phyloP scores from a whole-genome alignment of 2,888 invertebrate species.

The Oligia fasciuncula region DNA sequence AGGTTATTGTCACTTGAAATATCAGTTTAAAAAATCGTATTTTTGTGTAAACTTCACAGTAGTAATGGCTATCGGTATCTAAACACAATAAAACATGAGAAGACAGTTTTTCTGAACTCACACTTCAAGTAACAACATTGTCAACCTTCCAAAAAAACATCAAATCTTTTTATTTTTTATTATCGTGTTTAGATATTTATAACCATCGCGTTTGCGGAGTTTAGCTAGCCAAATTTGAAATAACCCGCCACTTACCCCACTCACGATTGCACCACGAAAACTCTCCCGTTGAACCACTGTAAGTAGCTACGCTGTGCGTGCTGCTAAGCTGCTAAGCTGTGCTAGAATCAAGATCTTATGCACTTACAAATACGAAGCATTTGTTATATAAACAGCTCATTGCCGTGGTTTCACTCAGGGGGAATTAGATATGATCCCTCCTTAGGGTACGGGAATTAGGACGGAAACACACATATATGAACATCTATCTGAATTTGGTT shows the following conservation, averaged over 20 bases:
- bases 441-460: conserved; percentile 34
- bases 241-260: rapidly evolving
- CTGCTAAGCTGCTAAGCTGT: conserved; percentile 18
- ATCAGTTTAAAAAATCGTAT: not conserved
- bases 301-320: not conserved
- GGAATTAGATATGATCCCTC: conserved; percentile 55
- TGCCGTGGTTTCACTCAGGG: conserved; percentile 44
- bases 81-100: not conserved
- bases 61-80: not conserved
- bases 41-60: not conserved
- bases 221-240: not conserved
- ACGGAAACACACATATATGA: conserved; percentile 52
- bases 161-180: not conserved
- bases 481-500: conserved; percentile 50
- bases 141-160: not conserved
- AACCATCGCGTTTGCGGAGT: not conserved
- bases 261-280: not conserved
- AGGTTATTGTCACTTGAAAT: not conserved
- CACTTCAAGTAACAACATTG: not conserved
- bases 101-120: not conserved
- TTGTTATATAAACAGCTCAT: conserved; percentile 54
- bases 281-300: not conserved
- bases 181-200: not conserved
- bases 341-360: conserved; percentile 22
- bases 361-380: conserved; percentile 43